phyloP scores from a whole-genome alignment of 2,113 vertebrate genomes.

The Phainopepla nitens region DNA sequence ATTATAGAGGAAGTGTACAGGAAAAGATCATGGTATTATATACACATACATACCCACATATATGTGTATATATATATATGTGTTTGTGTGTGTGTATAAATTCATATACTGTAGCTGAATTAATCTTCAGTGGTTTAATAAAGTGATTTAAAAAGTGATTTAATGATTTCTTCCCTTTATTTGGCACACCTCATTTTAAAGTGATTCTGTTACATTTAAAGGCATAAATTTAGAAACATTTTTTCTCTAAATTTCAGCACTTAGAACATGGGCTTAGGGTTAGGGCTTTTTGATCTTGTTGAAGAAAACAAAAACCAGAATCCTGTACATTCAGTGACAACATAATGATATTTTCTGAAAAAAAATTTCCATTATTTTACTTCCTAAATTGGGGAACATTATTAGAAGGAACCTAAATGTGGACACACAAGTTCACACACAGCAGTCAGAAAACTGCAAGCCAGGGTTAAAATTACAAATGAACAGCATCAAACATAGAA shows the following conservation, averaged over 20 bases:
- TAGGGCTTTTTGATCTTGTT: not conserved
- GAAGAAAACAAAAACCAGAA: not conserved
- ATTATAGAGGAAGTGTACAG: not conserved
- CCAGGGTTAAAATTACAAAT: not conserved
- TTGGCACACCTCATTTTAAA: not conserved
- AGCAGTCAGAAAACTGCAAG: not conserved
- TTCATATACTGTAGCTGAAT: not conserved
- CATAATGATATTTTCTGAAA: not conserved
- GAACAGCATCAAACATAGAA: not conserved
- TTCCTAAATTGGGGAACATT: not conserved
- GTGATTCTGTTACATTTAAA: not conserved
- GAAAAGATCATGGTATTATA: not conserved
- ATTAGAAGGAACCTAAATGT: not conserved
- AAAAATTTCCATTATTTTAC: not conserved
- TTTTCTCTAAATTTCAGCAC: not conserved
- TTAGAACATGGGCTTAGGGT: not conserved
- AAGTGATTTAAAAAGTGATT: not conserved
- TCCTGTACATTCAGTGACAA: not conserved
- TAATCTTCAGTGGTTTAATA: not conserved
- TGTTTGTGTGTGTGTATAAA: rapidly evolving
- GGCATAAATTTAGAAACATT: not conserved
- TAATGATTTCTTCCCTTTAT: not conserved
- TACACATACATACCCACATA: rapidly evolving
- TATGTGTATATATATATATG: rapidly evolving
- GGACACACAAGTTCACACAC: not conserved